Conservation (phyloP, 2,797 vertebrate genomes). For the Poecilia gillii region DNA sequence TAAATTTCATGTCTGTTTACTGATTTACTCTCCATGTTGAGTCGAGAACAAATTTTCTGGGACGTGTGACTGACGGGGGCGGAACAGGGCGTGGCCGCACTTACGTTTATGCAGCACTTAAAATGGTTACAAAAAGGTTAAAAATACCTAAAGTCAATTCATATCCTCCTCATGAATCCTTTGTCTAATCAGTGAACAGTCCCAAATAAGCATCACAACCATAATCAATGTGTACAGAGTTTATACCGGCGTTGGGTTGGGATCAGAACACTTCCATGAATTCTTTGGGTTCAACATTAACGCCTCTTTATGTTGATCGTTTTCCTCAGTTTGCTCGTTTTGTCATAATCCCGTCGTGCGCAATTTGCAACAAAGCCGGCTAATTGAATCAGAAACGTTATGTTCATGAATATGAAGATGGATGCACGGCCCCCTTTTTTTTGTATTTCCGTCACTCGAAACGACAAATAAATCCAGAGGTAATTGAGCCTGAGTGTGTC, state of each 20-base stretch:
- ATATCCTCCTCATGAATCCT: not conserved
- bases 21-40: not conserved
- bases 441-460: slow-evolving; percentile 19
- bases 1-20: not conserved
- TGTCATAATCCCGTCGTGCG: not conserved
- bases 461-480: slow-evolving; percentile 33
- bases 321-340: not conserved
- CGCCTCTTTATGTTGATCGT: not conserved
- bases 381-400: slow-evolving; percentile 21
- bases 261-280: not conserved
- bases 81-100: too few species aligned
- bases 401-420: slow-evolving; percentile 41
- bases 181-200: not conserved
- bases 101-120: too few species aligned
- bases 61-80: too few species aligned
- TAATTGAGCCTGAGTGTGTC: slow-evolving; percentile 43
- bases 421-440: slow-evolving; percentile 6
- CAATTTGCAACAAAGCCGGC: slow-evolving; percentile 1
- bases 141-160: not conserved
- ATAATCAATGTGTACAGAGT: not conserved
- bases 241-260: not conserved
- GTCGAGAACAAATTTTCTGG: too few species aligned
- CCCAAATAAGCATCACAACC: not conserved
- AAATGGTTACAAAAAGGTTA: not conserved
- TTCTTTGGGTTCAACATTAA: not conserved